phyloP scores from a whole-genome alignment of 2,888 invertebrate genomes.

The Tetrapedia diversipes region DNA sequence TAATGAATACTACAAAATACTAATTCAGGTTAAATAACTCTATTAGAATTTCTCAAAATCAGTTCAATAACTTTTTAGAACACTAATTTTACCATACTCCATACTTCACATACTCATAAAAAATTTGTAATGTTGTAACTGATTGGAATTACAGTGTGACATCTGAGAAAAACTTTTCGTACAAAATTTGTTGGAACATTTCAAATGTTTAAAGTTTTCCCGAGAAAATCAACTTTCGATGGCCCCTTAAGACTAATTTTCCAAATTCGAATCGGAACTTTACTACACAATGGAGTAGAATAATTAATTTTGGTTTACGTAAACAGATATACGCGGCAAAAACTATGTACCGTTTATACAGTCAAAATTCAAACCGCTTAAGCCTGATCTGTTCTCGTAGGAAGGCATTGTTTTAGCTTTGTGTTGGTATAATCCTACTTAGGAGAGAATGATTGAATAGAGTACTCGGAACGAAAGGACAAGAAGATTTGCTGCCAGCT shows the following conservation, averaged over 20 bases:
- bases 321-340: conserved; percentile 2
- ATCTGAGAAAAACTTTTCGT: too few relatives aligned
- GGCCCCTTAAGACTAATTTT: not conserved
- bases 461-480: conserved; percentile 15
- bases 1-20: too few relatives aligned
- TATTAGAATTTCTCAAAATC: too few relatives aligned
- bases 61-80: too few relatives aligned
- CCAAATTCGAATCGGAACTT: not conserved
- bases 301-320: conserved; percentile 27
- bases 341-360: conserved; percentile 19
- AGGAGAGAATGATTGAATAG: conserved; percentile 43
- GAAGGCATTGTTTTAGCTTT: conserved; percentile 43
- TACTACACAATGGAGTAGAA: not conserved
- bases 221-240: too few relatives aligned
- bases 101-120: too few relatives aligned
- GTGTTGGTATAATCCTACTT: conserved; percentile 40
- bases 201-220: too few relatives aligned
- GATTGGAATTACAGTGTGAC: too few relatives aligned
- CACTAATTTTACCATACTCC: too few relatives aligned
- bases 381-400: conserved; percentile 32
- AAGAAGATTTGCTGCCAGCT: conserved; percentile 22
- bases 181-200: too few relatives aligned
- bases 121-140: too few relatives aligned
- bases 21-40: too few relatives aligned
- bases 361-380: conserved; percentile 41